phyloP scores from a whole-genome alignment of 2,797 vertebrate genomes.

The Urophycis tenuis region DNA sequence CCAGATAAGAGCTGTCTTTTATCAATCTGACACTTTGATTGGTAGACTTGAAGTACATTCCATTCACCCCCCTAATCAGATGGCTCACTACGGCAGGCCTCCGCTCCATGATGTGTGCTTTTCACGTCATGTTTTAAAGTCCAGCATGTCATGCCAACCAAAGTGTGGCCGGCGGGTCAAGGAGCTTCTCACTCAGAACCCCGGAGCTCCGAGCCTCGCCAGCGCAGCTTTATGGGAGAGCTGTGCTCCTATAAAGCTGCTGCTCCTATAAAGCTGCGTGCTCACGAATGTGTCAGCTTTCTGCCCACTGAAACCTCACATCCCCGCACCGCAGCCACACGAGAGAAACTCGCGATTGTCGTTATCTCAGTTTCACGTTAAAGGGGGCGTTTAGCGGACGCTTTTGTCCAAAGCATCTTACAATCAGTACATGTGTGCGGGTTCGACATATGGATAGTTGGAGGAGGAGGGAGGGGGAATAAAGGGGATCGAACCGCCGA shows the following conservation, averaged over 20 bases:
- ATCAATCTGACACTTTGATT: not conserved
- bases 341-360: too few relatives aligned
- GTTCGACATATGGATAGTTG: too few relatives aligned
- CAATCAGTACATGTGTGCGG: too few relatives aligned
- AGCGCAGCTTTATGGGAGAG: not conserved
- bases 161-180: not conserved
- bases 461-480: too few relatives aligned
- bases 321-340: too few relatives aligned
- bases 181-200: not conserved
- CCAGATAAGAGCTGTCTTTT: not conserved
- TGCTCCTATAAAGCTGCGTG: not conserved
- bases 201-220: not conserved
- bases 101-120: not conserved
- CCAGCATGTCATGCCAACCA: not conserved
- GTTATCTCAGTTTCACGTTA: too few relatives aligned
- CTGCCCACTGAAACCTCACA: not conserved
- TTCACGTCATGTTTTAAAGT: not conserved
- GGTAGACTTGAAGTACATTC: not conserved
- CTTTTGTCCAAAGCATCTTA: too few relatives aligned
- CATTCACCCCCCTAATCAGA: not conserved
- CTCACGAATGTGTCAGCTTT: not conserved
- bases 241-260: not conserved
- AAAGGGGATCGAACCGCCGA: too few relatives aligned
- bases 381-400: too few relatives aligned
- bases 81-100: not conserved